These are phyloP conservation scores for Heliconius aoede DNA, from an alignment of 2,888 invertebrate species.

Conservation along the genomic window DNA sequence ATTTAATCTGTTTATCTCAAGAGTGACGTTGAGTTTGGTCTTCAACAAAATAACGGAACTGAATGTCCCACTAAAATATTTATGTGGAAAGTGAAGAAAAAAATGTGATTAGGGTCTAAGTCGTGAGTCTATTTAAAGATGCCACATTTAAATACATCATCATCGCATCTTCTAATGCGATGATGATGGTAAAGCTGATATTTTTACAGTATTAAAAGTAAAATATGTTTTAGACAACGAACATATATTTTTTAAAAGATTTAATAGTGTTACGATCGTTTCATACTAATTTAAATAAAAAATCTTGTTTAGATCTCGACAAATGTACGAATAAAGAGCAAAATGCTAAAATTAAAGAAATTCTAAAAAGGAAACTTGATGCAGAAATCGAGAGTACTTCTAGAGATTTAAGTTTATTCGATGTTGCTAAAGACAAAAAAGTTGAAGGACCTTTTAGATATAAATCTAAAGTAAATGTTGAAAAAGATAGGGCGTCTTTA, in stretches of 20 bases:
- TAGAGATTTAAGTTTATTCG: not conserved
- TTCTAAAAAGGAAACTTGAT: slow-evolving; percentile 1
- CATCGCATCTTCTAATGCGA: no score
- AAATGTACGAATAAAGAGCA: not conserved
- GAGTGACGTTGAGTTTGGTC: not conserved
- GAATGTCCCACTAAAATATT: no score
- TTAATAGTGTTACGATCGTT: not conserved
- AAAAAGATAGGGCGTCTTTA: not conserved
- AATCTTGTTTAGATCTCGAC: not conserved
- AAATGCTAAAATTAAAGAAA: slow-evolving; percentile 2
- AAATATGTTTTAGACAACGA: not conserved
- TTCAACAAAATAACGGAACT: no score
- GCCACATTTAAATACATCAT: no score
- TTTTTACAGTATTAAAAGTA: no score
- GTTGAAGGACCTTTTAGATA: not conserved
- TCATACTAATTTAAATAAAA: not conserved
- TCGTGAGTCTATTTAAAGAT: no score
- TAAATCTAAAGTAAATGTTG: not conserved
- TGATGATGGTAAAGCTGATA: not conserved
- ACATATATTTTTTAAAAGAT: not conserved
- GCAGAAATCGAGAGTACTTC: not conserved
- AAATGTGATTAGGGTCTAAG: no score
- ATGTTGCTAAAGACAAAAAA: not conserved
- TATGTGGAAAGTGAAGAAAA: no score
- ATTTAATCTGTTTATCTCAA: not conserved